These are phyloP conservation scores for Apis mellifera DNA, from an alignment of 1,140 invertebrate species.

Conservation along the genomic window DNA sequence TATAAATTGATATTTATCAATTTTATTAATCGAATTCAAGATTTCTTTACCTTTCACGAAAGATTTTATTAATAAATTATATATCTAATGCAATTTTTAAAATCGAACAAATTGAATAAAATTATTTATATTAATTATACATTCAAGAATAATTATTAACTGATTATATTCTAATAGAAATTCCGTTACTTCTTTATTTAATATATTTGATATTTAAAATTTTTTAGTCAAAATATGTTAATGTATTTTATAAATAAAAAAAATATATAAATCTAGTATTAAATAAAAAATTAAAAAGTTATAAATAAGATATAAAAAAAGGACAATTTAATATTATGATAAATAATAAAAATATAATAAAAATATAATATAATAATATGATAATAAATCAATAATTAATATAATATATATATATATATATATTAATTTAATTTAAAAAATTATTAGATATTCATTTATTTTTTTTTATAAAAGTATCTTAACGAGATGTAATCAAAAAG, in stretches of 20 bases:
- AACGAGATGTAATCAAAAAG: too few relatives aligned
- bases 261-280: too few relatives aligned
- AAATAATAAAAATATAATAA: background rate
- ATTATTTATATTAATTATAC: background rate
- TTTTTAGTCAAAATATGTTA: background rate
- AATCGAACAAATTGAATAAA: background rate
- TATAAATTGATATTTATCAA: background rate
- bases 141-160: background rate
- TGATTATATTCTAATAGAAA: background rate
- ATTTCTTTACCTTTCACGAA: background rate
- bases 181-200: background rate
- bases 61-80: background rate
- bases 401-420: too few relatives aligned
- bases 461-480: too few relatives aligned
- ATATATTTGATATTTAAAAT: background rate
- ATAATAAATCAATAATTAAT: too few relatives aligned
- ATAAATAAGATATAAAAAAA: too few relatives aligned
- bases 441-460: too few relatives aligned
- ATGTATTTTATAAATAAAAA: too few relatives aligned
- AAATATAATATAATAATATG: too few relatives aligned
- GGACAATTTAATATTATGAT: background rate
- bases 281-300: too few relatives aligned
- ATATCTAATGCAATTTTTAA: background rate
- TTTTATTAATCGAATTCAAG: slow-evolving; percentile 2
- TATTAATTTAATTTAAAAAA: too few relatives aligned